Evolutionary conservation across 2,113 vertebrate species (phyloP), one percentile per base, ranked within the genome.

Genomic region (Bubo blakistoni): DNA sequence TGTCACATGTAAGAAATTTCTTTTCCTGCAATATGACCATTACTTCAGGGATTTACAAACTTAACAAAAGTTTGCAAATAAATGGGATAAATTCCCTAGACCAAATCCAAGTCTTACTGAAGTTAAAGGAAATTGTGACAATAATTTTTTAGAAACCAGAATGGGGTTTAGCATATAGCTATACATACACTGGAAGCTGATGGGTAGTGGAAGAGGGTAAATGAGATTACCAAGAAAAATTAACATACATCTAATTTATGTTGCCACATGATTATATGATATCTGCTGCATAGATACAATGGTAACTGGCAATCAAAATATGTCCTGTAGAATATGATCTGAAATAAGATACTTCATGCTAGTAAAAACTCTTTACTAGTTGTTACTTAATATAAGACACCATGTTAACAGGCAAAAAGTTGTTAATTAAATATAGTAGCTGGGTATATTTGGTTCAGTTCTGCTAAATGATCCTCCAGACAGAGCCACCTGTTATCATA

Each of bases 31-130:
- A 69, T 87, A 82, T 62, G 81, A 91, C 70, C 58, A n/a, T 83
- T 73, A 74, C 96, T 82, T 32, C 58, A 82, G 89, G 62, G 92
- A 92, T 91, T 94, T 94, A 92, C 52, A 92, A 92, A 88, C 32
- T 77, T 94, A 95, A 83, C 73, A 72, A 76, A 88, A 72, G 83
- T 81, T 93, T 88, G 79, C 77, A 92, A 96, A 94, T 93, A 93
- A 93, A 96, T 94, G 72, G 67, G 17, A 93, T 95, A 88, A 95
- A 93, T 93, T 96, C 86, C 89, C 86, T 44, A 79, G 91, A 67
- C 70, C 93, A 90, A 95, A 90, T 87, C 81, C 80, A 93, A 47
- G 38, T 73, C 66, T 44, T 77, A 67, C 81, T 87, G 62, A 95
- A 94, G 83, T 87, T 70, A 70, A 91, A 91, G 70, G 55, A 72